Evolutionary conservation across 2,797 vertebrate genomes (phyloP).

Genomic region (Poeciliopsis gracilis): DNA sequence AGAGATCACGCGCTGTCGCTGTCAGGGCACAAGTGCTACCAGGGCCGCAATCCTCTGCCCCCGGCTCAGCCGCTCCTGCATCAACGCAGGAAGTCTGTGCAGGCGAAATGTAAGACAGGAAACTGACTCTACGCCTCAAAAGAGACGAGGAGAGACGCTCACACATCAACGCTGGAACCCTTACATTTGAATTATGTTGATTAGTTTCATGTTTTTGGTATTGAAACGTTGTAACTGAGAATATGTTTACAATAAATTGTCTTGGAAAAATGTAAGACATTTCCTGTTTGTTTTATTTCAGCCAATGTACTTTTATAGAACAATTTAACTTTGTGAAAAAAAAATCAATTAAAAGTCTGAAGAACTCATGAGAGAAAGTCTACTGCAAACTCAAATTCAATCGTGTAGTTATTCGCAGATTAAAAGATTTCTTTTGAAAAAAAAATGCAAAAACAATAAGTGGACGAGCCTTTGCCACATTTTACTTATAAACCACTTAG

Average conservation of each 20-base stretch:
- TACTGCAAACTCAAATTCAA: neutral
- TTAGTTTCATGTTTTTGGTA: neutral
- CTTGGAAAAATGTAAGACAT: neutral
- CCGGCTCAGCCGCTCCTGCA: slow-evolving; percentile 41
- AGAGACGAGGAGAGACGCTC: too few species aligned
- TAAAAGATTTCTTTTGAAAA: neutral
- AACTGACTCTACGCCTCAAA: slow-evolving; percentile 18
- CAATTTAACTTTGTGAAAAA: neutral
- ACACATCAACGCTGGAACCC: neutral
- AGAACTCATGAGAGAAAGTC: neutral
- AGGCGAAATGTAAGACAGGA: slow-evolving; percentile 43
- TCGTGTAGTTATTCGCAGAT: neutral
- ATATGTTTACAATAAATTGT: slow-evolving; percentile 30
- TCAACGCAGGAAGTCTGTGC: slow-evolving; percentile 42
- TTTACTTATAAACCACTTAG: neutral
- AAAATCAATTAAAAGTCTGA: too few species aligned
- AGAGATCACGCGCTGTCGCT: slow-evolving; percentile 31
- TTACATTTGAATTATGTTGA: neutral
- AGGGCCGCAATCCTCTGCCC: slow-evolving; percentile 50
- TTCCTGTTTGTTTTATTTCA: neutral
- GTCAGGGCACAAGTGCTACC: slow-evolving; percentile 32
- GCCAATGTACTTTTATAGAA: neutral
- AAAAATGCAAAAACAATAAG: neutral
- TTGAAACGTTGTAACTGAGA: neutral
- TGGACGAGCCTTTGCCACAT: neutral